A percentile compares a stretch with the other conserved stretches of the same genome.
These are phyloP conservation scores for Percopsis omiscomaycus DNA, from an alignment of 2,797 vertebrate species.

Conservation along the genomic window DNA sequence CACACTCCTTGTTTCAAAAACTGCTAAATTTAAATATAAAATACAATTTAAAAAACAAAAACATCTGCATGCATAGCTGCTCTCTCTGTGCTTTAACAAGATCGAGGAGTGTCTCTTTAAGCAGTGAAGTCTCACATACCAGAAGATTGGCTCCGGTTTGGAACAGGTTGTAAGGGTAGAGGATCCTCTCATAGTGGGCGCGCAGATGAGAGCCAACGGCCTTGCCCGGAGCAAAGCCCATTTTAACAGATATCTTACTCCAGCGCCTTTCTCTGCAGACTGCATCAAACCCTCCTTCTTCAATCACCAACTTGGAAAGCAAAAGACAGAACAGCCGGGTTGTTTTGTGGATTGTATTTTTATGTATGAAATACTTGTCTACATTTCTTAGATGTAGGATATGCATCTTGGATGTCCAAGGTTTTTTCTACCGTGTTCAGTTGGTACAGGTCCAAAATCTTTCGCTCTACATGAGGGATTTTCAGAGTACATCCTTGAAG, in stretches of 20 bases:
- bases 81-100: too few species aligned
- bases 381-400: neutral
- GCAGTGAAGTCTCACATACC: conserved; percentile 71
- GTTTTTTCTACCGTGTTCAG: conserved; percentile 86
- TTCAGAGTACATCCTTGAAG: conserved; percentile 96
- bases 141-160: conserved; percentile 87
- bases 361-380: neutral
- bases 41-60: too few species aligned
- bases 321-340: too few species aligned
- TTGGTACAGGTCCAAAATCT: conserved; percentile 94
- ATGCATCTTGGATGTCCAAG: neutral
- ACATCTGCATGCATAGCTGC: too few species aligned
- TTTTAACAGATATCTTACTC: conserved; percentile 94
- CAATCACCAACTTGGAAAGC: conserved; percentile 85
- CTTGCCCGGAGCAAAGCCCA: conserved; percentile 96
- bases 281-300: conserved; percentile 93
- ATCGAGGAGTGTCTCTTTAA: neutral
- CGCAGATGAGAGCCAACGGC: conserved; percentile 95
- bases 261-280: conserved; percentile 96
- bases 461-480: conserved; percentile 97
- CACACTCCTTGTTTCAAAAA: too few species aligned
- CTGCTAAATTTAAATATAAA: too few species aligned
- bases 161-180: conserved; percentile 95
- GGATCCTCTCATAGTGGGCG: conserved; percentile 92
- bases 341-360: too few species aligned